A percentile compares a stretch with the other conserved stretches of the same genome.
phyloP scores from a whole-genome alignment of 2,888 invertebrate species.

The Acrobasis consociella region DNA sequence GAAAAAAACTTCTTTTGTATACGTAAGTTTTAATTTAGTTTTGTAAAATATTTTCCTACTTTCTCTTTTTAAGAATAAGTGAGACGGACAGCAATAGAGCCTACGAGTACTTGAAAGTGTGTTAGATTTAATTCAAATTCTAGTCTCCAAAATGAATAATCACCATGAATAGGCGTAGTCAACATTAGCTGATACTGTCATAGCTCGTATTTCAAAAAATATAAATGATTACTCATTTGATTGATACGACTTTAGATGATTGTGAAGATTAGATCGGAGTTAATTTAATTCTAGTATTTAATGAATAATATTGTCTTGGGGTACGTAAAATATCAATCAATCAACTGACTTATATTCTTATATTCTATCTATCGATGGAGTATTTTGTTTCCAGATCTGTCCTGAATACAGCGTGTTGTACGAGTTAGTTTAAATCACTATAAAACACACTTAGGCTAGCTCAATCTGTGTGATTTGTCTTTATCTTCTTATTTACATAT shows the following conservation, averaged over 20 bases:
- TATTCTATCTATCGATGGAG: too few relatives aligned
- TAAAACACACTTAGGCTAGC: too few relatives aligned
- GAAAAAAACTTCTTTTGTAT: too few relatives aligned
- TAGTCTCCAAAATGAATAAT: slow-evolving; percentile 4
- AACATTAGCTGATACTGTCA: slow-evolving; percentile 11
- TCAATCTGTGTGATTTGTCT: too few relatives aligned
- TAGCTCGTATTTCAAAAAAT: background rate
- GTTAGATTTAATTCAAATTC: slow-evolving; percentile 11
- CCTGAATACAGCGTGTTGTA: too few relatives aligned
- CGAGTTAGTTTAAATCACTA: too few relatives aligned
- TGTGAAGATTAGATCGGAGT: background rate
- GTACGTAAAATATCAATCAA: slow-evolving; percentile 1
- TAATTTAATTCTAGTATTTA: background rate
- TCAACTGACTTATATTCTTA: background rate
- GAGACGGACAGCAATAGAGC: background rate
- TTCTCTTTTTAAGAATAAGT: background rate
- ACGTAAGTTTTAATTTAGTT: too few relatives aligned
- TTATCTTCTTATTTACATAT: too few relatives aligned
- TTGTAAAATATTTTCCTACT: too few relatives aligned
- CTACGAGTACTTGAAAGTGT: background rate
- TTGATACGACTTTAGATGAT: background rate
- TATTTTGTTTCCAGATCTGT: too few relatives aligned
- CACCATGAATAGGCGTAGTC: slow-evolving; percentile 5
- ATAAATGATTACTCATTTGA: slow-evolving; percentile 4
- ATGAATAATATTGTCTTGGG: background rate